Evolutionary conservation across 2,113 vertebrate genomes (phyloP).

Genomic region (Speoplatyrhinus poulsoni): DNA sequence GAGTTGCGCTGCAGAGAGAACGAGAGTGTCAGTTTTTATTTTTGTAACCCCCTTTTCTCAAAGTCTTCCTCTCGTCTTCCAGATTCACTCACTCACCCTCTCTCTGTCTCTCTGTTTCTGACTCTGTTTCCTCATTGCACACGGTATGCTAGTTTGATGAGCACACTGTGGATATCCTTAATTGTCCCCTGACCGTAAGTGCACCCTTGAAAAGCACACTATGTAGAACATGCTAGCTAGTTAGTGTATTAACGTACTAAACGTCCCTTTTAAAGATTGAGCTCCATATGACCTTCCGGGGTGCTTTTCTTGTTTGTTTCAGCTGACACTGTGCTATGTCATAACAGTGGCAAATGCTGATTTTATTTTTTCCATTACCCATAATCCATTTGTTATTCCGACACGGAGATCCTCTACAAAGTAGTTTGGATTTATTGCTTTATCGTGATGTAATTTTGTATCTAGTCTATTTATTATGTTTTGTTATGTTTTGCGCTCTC

Average conservation of each 20-base stretch:
- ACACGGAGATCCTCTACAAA: conserved; percentile 7
- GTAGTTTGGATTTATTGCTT: not conserved
- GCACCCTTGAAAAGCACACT: conserved; percentile 63
- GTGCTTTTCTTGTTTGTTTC: not conserved
- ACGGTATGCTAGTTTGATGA: conserved; percentile 77
- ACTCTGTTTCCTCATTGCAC: conserved; percentile 67
- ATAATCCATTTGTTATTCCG: conserved; percentile 33
- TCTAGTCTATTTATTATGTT: not conserved
- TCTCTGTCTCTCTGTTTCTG: conserved; percentile 47
- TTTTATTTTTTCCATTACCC: conserved; percentile 17
- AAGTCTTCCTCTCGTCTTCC: conserved; percentile 30
- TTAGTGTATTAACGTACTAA: conserved; percentile 33
- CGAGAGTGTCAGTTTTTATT: conserved; percentile 22
- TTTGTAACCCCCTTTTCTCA: conserved; percentile 34
- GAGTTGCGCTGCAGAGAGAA: conserved; percentile 41
- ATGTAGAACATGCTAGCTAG: conserved; percentile 55
- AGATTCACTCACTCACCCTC: conserved; percentile 54
- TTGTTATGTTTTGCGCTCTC: not conserved
- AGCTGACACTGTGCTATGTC: not conserved
- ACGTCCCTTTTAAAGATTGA: no score
- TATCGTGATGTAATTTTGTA: not conserved
- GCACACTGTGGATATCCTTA: conserved; percentile 81
- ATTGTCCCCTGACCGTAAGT: conserved; percentile 84
- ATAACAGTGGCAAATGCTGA: conserved; percentile 5
- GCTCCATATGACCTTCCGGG: no score